These are phyloP conservation scores for Tauraco hartlaubi DNA, from an alignment of 2,797 vertebrate genomes.

Conservation along the genomic window DNA sequence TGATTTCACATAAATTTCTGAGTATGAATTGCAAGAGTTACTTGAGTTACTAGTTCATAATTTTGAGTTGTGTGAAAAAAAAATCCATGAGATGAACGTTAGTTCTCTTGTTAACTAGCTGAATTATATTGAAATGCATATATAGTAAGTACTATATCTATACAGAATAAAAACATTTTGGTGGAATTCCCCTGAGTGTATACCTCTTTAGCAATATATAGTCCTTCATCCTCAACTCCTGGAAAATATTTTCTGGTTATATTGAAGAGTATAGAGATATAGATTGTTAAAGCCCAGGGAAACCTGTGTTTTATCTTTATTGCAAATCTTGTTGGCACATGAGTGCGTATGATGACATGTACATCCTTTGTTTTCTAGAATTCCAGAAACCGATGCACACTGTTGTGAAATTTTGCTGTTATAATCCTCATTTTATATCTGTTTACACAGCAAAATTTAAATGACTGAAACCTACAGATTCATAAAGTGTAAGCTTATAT, in stretches of 20 bases:
- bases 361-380: not conserved
- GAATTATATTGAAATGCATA: not conserved
- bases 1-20: too few relatives aligned
- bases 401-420: not conserved
- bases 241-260: not conserved
- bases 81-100: not conserved
- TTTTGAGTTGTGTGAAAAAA: not conserved
- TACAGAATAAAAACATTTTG: not conserved
- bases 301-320: not conserved
- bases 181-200: not conserved
- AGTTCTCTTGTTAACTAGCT: not conserved
- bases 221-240: not conserved
- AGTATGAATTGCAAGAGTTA: not conserved
- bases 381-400: not conserved
- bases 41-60: not conserved
- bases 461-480: not conserved
- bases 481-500: not conserved
- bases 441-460: not conserved
- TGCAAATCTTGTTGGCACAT: not conserved
- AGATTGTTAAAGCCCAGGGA: not conserved
- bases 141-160: not conserved
- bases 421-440: not conserved
- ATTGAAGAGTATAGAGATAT: not conserved
- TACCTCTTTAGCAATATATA: not conserved
- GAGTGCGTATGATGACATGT: not conserved